These are phyloP conservation scores for Lycocerus yunnanus DNA, from an alignment of 2,888 invertebrate species.

Conservation along the genomic window DNA sequence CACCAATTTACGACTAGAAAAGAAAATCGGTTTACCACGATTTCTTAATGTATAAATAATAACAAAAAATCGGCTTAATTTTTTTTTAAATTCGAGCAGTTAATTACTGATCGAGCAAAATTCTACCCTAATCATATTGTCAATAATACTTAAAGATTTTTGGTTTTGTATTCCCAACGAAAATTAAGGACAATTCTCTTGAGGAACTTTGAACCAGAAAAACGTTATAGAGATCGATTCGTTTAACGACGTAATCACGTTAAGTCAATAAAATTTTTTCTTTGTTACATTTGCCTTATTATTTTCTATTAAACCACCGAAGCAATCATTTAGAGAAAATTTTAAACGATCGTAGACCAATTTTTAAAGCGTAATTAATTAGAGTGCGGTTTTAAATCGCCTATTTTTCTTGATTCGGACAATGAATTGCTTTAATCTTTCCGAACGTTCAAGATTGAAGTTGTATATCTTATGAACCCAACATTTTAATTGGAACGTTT, in stretches of 20 bases:
- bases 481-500: constrained; percentile 14
- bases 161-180: not conserved
- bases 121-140: not conserved
- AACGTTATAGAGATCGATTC: not conserved
- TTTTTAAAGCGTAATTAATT: not conserved
- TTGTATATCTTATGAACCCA: constrained; percentile 5
- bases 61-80: not conserved
- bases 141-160: not conserved
- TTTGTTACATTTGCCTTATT: not conserved
- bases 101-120: not conserved
- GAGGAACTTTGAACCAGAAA: not conserved
- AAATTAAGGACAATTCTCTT: constrained; percentile 5
- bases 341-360: not conserved
- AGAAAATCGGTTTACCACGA: not conserved
- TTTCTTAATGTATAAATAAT: not conserved
- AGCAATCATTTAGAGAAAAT: not conserved
- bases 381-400: not conserved
- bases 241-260: not conserved
- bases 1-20: not conserved
- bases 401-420: not conserved
- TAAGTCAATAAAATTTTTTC: not conserved
- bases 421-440: constrained; percentile 7
- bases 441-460: constrained; percentile 6
- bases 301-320: not conserved
- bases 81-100: not conserved